Evolutionary conservation across 2,113 vertebrate genomes (phyloP).

Genomic region (Urocolius indicus): DNA sequence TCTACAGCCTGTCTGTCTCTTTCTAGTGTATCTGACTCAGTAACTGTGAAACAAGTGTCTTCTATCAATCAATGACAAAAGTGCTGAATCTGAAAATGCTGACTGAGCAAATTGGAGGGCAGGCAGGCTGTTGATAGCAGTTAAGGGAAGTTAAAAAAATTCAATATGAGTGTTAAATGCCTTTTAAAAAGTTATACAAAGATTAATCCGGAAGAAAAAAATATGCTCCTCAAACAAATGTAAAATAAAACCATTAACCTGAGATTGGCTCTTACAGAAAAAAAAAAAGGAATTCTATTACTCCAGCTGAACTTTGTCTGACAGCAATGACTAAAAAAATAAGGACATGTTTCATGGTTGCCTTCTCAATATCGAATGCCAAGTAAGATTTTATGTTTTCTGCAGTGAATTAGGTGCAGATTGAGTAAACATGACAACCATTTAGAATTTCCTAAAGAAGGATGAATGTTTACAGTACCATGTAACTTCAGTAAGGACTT

Average conservation of each 20-base stretch:
- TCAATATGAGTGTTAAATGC: background rate
- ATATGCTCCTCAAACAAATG: background rate
- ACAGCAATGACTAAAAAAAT: background rate
- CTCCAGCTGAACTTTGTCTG: background rate
- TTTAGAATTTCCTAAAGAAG: background rate
- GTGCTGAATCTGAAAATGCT: constrained; percentile 65
- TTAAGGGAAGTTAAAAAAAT: constrained; percentile 5
- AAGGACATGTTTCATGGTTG: background rate
- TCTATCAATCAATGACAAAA: constrained; percentile 81
- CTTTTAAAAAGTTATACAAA: background rate
- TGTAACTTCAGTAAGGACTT: background rate
- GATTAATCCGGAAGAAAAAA: background rate
- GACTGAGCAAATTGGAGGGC: constrained; percentile 42
- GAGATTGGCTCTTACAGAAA: background rate
- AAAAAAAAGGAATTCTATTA: background rate
- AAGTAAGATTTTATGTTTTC: background rate
- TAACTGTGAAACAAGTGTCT: constrained; percentile 68
- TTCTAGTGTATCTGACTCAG: constrained; percentile 57
- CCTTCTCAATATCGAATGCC: background rate
- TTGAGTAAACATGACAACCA: background rate
- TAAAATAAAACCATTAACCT: background rate
- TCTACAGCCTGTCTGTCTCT: constrained; percentile 63
- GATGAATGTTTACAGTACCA: background rate
- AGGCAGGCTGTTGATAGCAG: constrained; percentile 13
- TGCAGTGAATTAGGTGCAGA: background rate